Percentiles rank a stretch among this genome's conserved stretches.
Conservation (phyloP, 2,113 vertebrate species). For the Otis tarda region DNA sequence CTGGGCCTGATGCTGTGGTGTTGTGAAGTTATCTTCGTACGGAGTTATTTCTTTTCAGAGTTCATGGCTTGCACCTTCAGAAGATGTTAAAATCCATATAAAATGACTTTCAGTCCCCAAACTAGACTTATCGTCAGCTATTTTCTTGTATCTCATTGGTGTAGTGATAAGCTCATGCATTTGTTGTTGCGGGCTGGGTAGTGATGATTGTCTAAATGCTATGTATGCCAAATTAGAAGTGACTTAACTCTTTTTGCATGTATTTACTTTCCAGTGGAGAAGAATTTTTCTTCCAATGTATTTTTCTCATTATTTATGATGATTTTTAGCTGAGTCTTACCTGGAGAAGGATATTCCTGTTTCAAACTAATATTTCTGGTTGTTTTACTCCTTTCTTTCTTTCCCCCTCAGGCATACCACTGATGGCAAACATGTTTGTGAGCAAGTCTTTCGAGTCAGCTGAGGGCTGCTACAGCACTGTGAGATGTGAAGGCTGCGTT, state of each 20-base stretch:
- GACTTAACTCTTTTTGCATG: background rate
- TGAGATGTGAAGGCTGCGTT: background rate
- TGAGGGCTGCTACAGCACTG: background rate
- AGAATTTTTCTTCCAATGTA: background rate
- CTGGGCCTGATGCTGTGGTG: accelerated
- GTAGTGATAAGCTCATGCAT: background rate
- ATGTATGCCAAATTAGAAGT: background rate
- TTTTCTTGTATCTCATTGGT: background rate
- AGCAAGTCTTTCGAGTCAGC: background rate
- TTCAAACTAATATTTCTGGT: background rate
- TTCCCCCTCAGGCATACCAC: background rate
- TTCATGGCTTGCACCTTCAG: background rate
- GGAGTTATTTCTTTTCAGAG: background rate
- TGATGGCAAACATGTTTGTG: background rate
- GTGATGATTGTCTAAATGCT: background rate
- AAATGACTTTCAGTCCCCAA: background rate
- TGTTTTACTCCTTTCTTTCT: background rate
- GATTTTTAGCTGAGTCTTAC: background rate
- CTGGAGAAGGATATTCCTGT: background rate
- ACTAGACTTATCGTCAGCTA: background rate
- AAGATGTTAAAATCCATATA: background rate
- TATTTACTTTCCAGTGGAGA: background rate
- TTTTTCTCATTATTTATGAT: background rate
- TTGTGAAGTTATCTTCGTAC: background rate
- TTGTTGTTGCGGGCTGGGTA: background rate